Base-by-base conservation (phyloP, 2,797 vertebrate genomes). In the Chiroxiphia lanceolata region DNA sequence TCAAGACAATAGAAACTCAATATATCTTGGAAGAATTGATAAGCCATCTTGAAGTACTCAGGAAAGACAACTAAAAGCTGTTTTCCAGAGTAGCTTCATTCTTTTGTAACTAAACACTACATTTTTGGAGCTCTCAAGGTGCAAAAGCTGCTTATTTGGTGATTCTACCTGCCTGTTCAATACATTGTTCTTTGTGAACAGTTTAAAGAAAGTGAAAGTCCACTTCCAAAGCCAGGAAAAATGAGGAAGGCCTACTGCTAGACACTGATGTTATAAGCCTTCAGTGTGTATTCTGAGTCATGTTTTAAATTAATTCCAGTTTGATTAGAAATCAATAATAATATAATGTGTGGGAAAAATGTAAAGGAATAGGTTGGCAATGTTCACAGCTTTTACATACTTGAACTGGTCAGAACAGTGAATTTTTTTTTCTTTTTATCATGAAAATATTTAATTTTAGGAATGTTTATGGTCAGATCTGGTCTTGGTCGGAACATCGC, bases 401-500 rank as follows among this genome's bases (percentile, higher is more conserved):
- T 59, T 53, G 65, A 64, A 7, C 23, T 56, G 21, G 3, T 56
- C 21, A 60, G 38, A 87, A 54, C 13, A 59, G 29, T 22, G 12
- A n/a, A n/a, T 61, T 54, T 86, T 11, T 48, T 31, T n/a, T 17
- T 7, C 13, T 50, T 68, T 84, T 60, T 60, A 7, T 34, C 29
- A 61, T 22, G 15, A 85, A 85, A 64, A 83, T 23, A 0, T 38
- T 80, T 45, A 8, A 38, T 47, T 64, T 60, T 54, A 60, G 8
- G 13, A 29, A 38, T n/a, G 33, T 61, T 57, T 45, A 16, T 40
- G 27, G 15, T n/a, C 34, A 70, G 11, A 34, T 53, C 15, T 6
- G 54, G 11, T 83, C 44, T 78, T 70, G 27, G 50, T 74, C 18
- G 38, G 16, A 67, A 59, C 5, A 50, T 4, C 0, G 0, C 0